Evolutionary conservation across 92 coral and sea anemone genomes (phyloP).

Genomic region (Parazoanthus darwini): DNA sequence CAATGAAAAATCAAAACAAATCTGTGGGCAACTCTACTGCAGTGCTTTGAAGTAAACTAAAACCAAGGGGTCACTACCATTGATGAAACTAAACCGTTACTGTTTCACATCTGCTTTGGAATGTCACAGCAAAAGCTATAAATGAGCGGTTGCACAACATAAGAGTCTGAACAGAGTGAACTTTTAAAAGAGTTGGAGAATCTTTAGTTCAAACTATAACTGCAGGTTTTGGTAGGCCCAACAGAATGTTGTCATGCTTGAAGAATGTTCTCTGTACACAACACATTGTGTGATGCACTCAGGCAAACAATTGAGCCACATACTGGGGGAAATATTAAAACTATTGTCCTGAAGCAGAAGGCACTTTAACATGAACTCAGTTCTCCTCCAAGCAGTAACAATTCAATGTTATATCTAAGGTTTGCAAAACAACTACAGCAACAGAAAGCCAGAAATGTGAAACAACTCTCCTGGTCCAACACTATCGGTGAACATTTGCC

Average conservation of each 20-base stretch:
- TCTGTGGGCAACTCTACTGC: background rate
- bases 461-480: background rate
- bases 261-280: slow-evolving; percentile 32
- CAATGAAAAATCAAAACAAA: background rate
- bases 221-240: slow-evolving; percentile 1
- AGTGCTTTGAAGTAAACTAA: background rate
- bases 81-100: slow-evolving; percentile 13
- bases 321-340: slow-evolving; percentile 43
- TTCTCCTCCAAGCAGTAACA: background rate
- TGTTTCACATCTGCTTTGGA: slow-evolving; percentile 3
- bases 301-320: slow-evolving; percentile 34
- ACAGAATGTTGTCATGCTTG: slow-evolving; percentile 24
- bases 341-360: slow-evolving; percentile 45
- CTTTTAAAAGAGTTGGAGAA: background rate
- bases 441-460: background rate
- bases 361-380: slow-evolving; percentile 25
- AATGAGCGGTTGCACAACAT: background rate
- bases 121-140: slow-evolving; percentile 6
- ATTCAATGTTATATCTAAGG: background rate
- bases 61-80: slow-evolving; percentile 11
- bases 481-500: background rate
- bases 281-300: slow-evolving; percentile 35
- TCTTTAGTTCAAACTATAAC: background rate
- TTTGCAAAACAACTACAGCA: background rate
- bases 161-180: background rate